Conservation (phyloP, 2,888 invertebrate genomes). For the Alsophila aescularia region DNA sequence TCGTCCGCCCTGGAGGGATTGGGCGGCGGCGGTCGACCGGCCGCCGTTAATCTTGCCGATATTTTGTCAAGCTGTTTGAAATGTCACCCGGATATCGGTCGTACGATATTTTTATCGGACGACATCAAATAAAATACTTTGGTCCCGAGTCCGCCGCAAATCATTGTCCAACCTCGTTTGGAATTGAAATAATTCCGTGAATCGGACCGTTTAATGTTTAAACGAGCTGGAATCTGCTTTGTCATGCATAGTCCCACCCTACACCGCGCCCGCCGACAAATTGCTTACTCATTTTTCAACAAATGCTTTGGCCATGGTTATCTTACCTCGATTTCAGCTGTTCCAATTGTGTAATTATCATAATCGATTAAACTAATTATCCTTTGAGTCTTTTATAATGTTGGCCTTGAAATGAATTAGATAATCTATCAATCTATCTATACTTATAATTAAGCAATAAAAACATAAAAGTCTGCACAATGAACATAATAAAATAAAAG, state of each 20-base stretch:
- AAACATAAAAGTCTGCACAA: no score
- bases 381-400: no score
- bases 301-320: neutral
- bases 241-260: conserved; percentile 12
- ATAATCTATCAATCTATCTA: no score
- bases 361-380: no score
- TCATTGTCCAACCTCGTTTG: conserved; percentile 14
- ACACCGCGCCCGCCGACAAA: conserved; percentile 1
- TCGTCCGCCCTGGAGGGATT: neutral
- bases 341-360: no score
- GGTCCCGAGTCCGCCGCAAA: conserved; percentile 11
- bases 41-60: conserved; percentile 11
- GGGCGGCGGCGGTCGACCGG: neutral
- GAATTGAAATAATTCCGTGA: conserved; percentile 20
- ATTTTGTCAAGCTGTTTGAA: conserved; percentile 7
- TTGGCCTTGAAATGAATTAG: no score
- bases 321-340: neutral
- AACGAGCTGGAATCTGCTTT: conserved; percentile 32
- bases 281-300: conserved; percentile 2
- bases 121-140: conserved; percentile 9
- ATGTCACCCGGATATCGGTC: conserved; percentile 8
- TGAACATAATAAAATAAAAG: no score
- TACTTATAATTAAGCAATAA: no score
- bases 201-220: conserved; percentile 18
- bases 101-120: conserved; percentile 21